These are phyloP conservation scores for Diploptera punctata DNA, from an alignment of 2,888 invertebrate genomes.

Conservation along the genomic window DNA sequence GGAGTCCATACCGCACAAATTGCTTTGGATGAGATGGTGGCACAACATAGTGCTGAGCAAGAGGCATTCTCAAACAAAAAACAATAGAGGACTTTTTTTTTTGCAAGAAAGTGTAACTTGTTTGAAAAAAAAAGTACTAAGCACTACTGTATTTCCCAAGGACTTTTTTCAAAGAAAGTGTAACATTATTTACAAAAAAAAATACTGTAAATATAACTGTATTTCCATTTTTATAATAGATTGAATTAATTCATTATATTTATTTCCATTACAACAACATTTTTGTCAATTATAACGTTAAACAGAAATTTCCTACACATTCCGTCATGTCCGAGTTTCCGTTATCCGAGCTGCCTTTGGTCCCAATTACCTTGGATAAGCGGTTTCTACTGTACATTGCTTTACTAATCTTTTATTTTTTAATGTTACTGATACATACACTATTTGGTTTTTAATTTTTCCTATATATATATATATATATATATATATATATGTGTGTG, in stretches of 20 bases:
- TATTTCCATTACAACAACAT: background rate
- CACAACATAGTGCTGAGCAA: background rate
- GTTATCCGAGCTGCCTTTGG: background rate
- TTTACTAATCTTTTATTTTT: no score
- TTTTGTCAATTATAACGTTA: background rate
- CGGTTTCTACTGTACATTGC: background rate
- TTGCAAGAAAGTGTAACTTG: background rate
- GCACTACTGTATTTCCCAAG: no score
- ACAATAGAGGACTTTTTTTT: no score
- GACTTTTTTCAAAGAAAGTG: no score
- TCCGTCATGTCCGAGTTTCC: no score
- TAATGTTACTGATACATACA: no score
- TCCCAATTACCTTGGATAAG: slow-evolving; percentile 4
- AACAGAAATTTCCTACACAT: background rate
- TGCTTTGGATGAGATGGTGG: background rate
- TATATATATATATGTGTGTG: no score
- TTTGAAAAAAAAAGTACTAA: background rate
- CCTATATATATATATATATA: no score
- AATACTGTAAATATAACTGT: no score
- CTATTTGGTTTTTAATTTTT: no score
- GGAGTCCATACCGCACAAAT: background rate
- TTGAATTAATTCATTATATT: background rate
- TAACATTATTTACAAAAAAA: no score
- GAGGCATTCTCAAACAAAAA: no score
- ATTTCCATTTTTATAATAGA: background rate